Evolutionary conservation across 2,888 invertebrate species (phyloP).

Genomic region (Monoplex corrugatus): DNA sequence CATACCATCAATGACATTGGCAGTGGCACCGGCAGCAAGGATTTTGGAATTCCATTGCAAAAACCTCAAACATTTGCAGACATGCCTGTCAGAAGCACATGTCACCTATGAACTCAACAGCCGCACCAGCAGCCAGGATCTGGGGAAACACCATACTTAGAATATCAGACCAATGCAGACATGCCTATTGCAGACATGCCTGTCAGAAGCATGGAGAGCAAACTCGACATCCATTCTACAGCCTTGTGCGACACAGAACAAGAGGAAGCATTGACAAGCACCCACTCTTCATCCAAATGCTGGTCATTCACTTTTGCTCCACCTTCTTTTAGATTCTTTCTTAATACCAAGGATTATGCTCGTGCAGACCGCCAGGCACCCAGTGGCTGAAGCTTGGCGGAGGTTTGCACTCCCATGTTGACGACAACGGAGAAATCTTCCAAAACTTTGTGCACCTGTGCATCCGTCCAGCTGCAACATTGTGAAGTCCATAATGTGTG

Average conservation of each 20-base stretch:
- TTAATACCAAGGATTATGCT: conserved; percentile 45
- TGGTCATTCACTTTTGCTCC: conserved; percentile 37
- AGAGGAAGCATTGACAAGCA: conserved; percentile 44
- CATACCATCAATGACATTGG: not conserved
- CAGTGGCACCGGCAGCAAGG: not conserved
- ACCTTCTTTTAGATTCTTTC: not conserved
- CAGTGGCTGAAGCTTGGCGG: conserved; percentile 32
- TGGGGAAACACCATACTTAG: not conserved
- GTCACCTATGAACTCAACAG: not conserved
- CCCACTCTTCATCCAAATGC: conserved; percentile 40
- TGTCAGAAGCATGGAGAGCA: conserved; percentile 39
- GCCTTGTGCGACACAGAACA: conserved; percentile 38
- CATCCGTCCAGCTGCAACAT: not conserved
- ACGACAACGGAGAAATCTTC: conserved; percentile 9
- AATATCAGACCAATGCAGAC: conserved; percentile 31
- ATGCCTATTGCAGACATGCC: conserved; percentile 40
- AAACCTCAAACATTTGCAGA: conserved; percentile 1
- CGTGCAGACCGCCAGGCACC: conserved; percentile 43
- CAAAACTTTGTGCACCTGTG: conserved; percentile 26
- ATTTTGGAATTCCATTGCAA: not conserved
- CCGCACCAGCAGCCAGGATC: conserved; percentile 32
- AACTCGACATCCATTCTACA: conserved; percentile 30
- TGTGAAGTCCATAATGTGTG: conserved; percentile 39
- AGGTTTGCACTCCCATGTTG: conserved; percentile 16
- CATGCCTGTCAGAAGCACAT: conserved; percentile 29